Evolutionary conservation across 2,888 invertebrate species (phyloP).

Genomic region (Cantharis rufa): DNA sequence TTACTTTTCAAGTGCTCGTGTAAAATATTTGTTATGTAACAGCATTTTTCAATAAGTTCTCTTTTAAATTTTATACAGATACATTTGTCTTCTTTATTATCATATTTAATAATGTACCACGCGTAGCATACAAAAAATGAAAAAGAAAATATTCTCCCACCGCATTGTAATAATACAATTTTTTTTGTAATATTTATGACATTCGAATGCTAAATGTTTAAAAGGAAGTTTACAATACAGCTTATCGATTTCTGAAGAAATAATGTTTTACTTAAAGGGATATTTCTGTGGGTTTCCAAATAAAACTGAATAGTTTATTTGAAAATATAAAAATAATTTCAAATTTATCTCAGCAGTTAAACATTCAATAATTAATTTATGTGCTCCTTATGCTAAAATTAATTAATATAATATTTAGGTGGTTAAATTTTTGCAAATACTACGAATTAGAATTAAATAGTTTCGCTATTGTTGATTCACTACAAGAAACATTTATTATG

Average conservation of each 20-base stretch:
- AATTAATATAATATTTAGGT: too few species aligned
- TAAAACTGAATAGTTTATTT: neutral
- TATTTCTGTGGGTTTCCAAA: neutral
- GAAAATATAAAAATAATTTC: too few species aligned
- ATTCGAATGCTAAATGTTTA: neutral
- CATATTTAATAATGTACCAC: neutral
- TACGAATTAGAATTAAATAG: too few species aligned
- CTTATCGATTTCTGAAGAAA: neutral
- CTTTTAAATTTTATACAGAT: neutral
- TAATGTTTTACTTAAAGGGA: neutral
- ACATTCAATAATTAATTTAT: too few species aligned
- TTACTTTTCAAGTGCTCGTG: neutral
- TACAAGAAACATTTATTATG: too few species aligned
- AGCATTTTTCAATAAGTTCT: neutral
- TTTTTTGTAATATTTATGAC: neutral
- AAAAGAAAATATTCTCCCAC: neutral
- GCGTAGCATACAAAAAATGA: neutral
- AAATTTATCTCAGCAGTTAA: too few species aligned
- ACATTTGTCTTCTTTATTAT: neutral
- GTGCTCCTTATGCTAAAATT: too few species aligned
- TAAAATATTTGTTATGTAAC: neutral
- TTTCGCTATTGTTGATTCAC: too few species aligned
- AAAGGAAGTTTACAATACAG: neutral
- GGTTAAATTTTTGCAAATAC: too few species aligned
- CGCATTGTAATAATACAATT: neutral